phyloP scores from a whole-genome alignment of 2,797 vertebrate species.

The Falco columbarius region DNA sequence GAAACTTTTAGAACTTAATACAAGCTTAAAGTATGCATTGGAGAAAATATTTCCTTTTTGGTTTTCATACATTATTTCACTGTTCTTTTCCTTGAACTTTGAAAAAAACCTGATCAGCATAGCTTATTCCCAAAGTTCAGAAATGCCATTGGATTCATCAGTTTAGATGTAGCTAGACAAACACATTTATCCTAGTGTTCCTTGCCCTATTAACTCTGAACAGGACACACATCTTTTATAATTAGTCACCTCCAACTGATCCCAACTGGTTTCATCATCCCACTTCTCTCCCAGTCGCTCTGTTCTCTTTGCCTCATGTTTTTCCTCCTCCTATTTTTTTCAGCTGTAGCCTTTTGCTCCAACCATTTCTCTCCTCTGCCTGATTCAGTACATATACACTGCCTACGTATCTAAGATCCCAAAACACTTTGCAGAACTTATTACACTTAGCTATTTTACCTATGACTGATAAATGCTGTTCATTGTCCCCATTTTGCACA shows the following conservation, averaged over 20 bases:
- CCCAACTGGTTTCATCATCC: background rate
- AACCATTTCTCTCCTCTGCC: background rate
- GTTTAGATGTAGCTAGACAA: background rate
- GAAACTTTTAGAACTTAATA: background rate
- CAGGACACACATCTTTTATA: background rate
- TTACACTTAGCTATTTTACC: background rate
- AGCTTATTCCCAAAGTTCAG: background rate
- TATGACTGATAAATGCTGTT: background rate
- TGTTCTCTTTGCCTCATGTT: background rate
- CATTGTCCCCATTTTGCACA: background rate
- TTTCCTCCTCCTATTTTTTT: background rate
- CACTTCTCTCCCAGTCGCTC: background rate
- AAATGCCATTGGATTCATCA: background rate
- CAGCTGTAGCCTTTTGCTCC: background rate
- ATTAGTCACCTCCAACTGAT: background rate
- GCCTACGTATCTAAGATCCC: background rate
- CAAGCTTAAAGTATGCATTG: background rate
- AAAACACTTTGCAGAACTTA: background rate
- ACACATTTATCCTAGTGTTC: background rate
- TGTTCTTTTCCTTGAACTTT: background rate
- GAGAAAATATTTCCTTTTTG: background rate
- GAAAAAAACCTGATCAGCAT: background rate
- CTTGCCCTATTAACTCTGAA: background rate
- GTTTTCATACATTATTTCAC: background rate
- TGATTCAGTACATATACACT: background rate